Evolutionary conservation across 2,888 invertebrate species (phyloP).

Genomic region (Neuroscelio doddi): DNA sequence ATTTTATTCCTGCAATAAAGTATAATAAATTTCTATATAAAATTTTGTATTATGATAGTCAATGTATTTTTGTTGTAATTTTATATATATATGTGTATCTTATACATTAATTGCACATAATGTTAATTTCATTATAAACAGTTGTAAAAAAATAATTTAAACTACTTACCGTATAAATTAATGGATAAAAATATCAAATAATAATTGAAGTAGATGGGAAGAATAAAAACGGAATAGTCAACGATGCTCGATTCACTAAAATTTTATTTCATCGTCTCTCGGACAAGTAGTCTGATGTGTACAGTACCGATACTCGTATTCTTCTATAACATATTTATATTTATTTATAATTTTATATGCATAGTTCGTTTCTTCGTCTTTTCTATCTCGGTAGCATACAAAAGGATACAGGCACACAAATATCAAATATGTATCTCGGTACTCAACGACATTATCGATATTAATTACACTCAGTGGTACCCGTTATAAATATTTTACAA

Average conservation of each 20-base stretch:
- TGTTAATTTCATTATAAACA: no score
- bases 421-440: slow-evolving; percentile 69
- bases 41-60: no score
- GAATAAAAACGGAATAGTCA: background rate
- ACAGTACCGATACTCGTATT: slow-evolving; percentile 58
- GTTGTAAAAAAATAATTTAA: no score
- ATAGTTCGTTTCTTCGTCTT: slow-evolving; percentile 62
- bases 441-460: slow-evolving; percentile 62
- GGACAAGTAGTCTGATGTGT: slow-evolving; percentile 64
- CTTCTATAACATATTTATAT: slow-evolving; percentile 55
- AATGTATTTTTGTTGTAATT: no score
- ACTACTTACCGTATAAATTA: no score
- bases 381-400: slow-evolving; percentile 66
- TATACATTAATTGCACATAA: no score
- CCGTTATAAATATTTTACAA: slow-evolving; percentile 58
- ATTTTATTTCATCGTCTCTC: slow-evolving; percentile 66
- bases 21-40: no score
- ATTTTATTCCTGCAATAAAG: no score
- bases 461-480: slow-evolving; percentile 69
- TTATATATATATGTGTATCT: no score
- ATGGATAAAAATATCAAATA: no score
- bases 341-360: slow-evolving; percentile 57
- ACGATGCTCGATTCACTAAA: slow-evolving; percentile 63
- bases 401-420: slow-evolving; percentile 72
- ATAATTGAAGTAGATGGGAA: background rate